phyloP scores from a whole-genome alignment of 2,797 vertebrate species.

The Xiphophorus birchmanni region DNA sequence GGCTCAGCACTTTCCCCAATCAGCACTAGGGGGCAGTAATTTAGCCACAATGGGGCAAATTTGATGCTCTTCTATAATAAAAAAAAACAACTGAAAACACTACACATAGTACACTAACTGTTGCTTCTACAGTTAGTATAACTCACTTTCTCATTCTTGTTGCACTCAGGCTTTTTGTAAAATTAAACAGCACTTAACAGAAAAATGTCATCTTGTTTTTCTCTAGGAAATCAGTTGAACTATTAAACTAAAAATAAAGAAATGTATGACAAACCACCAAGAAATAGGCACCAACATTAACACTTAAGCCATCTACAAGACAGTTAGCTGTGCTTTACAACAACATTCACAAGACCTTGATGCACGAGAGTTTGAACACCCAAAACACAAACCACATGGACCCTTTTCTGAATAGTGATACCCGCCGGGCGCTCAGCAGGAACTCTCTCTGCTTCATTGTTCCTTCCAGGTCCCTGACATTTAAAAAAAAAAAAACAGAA shows the following conservation, averaged over 20 bases:
- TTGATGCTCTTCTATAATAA: no score
- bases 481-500: constrained; percentile 9
- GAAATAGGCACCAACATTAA: background rate
- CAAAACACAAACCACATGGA: constrained; percentile 21
- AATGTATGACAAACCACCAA: background rate
- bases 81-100: no score
- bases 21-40: no score
- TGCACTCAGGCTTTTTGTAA: background rate
- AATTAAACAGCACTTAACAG: background rate
- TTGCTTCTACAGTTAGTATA: background rate
- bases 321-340: background rate
- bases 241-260: background rate
- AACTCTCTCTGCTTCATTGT: constrained; percentile 5
- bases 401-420: constrained; percentile 13
- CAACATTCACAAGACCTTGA: constrained; percentile 19
- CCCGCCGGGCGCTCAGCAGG: constrained; percentile 3
- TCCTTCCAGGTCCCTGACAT: constrained; percentile 7
- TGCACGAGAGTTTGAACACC: constrained; percentile 4
- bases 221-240: background rate
- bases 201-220: background rate
- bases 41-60: no score
- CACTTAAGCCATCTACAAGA: background rate
- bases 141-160: background rate
- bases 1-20: no score
- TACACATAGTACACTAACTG: background rate